phyloP scores from a whole-genome alignment of 2,888 invertebrate genomes.

The Bembecia ichneumoniformis region DNA sequence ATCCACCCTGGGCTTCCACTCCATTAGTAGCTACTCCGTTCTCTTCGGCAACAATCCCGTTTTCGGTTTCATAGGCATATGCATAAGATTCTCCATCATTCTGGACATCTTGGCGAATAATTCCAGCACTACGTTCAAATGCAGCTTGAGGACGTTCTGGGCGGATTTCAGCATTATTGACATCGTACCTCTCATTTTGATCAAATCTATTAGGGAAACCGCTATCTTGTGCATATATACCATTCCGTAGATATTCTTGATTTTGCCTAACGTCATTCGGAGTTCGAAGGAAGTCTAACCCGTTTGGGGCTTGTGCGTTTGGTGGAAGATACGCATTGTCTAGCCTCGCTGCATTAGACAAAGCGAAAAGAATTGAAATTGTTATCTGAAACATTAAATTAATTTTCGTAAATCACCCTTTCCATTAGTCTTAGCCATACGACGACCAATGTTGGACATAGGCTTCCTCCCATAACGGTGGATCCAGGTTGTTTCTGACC shows the following conservation, averaged over 20 bases:
- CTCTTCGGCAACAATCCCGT: conserved; percentile 56
- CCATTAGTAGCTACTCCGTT: conserved; percentile 56
- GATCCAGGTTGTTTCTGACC: too few species aligned
- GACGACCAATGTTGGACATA: too few species aligned
- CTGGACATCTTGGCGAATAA: conserved; percentile 47
- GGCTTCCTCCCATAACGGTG: too few species aligned
- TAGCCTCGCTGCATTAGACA: conserved; percentile 46
- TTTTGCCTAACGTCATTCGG: conserved; percentile 22
- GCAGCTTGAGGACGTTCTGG: conserved; percentile 51
- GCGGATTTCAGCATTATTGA: conserved; percentile 14
- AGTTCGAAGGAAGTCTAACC: conserved; percentile 37
- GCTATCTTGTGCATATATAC: conserved; percentile 10
- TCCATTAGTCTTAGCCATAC: background rate
- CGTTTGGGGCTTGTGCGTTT: conserved; percentile 37
- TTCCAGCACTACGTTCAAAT: conserved; percentile 50
- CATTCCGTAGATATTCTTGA: conserved; percentile 5
- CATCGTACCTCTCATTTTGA: conserved; percentile 8
- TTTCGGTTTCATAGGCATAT: conserved; percentile 56
- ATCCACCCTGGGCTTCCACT: conserved; percentile 55
- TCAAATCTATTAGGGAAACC: conserved; percentile 8
- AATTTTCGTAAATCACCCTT: background rate
- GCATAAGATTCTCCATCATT: conserved; percentile 54
- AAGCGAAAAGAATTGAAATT: conserved; percentile 34
- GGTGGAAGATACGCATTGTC: conserved; percentile 57
- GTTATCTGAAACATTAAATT: conserved; percentile 33